Evolutionary conservation across 1,140 invertebrate genomes (phyloP), one percentile per base, ranked within the genome.

Genomic region (Zaprionus tsacasi): DNA sequence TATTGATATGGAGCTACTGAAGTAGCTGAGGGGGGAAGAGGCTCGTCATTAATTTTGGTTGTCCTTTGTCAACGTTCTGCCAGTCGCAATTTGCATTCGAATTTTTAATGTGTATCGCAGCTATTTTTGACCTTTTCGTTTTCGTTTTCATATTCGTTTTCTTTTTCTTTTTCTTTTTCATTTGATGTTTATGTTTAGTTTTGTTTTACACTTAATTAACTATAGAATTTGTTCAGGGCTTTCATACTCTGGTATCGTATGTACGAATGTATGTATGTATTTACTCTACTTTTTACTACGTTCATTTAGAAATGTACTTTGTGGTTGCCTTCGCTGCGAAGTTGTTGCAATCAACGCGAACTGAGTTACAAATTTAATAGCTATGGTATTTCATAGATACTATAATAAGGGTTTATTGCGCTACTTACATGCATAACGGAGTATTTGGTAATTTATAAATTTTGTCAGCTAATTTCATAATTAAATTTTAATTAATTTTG

Each of bases 41-140:
- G 25, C 63, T 63, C 75, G 65, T 82, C 68, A 70, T 78, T 73
- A 54, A 68, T 56, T 56, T 70, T 57, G 21, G 75, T 79, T 65
- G 63, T 55, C 56, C 50, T 56, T 72, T 74, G 64, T 69, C 76
- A 67, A 70, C 65, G 30, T 64, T 73, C 66, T 66, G 79, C 54
- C 65, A 67, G 74, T 69, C 60, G 72, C 66, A 75, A 66, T 78
- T 65, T 75, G 66, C 68, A 72, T 81, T 71, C 56, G 71, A 70
- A 70, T 67, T 73, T 88, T 86, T 76, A 67, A 87, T 63, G 76
- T 89, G 74, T 91, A 91, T 91, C 88, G 88, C 88, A 91, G 88
- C 88, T 91, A 91, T 91, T 91, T 91, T 91, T 91, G 88, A 91
- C 89, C 88, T 90, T 88, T 82, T 70, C 70, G 70, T 74, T 79